Conservation (phyloP, 2,797 vertebrate genomes). For the Molossus molossus region DNA sequence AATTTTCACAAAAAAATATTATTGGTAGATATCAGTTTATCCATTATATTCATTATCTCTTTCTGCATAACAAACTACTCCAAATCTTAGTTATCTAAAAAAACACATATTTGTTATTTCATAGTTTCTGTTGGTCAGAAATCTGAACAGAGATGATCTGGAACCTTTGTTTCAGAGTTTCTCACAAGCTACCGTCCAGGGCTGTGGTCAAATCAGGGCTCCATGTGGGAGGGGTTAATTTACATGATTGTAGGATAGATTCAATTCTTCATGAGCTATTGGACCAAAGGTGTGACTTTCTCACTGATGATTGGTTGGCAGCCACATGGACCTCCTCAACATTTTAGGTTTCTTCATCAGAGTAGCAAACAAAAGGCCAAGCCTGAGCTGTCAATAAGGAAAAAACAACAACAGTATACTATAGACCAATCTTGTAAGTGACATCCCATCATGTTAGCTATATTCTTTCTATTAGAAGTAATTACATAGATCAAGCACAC, state of each 20-base stretch:
- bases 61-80: background rate
- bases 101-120: background rate
- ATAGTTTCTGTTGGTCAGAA: background rate
- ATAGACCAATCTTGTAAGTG: background rate
- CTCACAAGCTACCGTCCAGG: background rate
- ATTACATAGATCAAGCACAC: background rate
- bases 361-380: background rate
- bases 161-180: background rate
- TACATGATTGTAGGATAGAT: background rate
- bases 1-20: background rate
- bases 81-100: background rate
- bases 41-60: background rate
- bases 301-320: background rate
- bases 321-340: background rate
- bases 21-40: background rate
- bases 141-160: background rate
- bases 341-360: background rate
- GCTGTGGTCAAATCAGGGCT: background rate
- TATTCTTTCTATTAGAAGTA: background rate
- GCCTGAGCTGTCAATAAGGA: background rate
- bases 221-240: background rate
- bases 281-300: background rate
- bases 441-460: background rate
- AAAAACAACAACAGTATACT: background rate
- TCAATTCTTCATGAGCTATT: background rate